Conservation (phyloP, 1,140 invertebrate species). For the Anadara kagoshimensis region DNA sequence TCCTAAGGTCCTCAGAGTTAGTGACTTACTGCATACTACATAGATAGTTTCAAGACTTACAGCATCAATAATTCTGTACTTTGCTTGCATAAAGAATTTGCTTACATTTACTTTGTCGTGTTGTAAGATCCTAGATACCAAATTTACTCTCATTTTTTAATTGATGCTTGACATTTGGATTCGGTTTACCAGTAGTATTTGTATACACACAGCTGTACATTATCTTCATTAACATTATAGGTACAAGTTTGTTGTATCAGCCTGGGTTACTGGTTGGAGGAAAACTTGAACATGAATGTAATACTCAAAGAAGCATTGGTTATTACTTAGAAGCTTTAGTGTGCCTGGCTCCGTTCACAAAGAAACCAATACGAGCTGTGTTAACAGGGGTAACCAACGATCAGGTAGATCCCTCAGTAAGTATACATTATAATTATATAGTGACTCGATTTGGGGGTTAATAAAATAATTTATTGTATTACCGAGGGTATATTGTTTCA, state of each 20-base stretch:
- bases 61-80: no score
- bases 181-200: no score
- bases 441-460: background rate
- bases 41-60: no score
- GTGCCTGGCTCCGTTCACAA: constrained; percentile 95
- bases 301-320: constrained; percentile 85
- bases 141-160: no score
- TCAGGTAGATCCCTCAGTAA: constrained; percentile 75
- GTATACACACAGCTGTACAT: no score
- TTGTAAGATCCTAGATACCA: no score
- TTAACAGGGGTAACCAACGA: constrained; percentile 94
- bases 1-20: no score
- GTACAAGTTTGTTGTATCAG: constrained; percentile 88
- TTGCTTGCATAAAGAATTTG: no score
- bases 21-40: no score
- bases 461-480: background rate
- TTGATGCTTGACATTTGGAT: no score
- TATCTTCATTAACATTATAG: constrained; percentile 59
- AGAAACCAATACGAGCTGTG: constrained; percentile 87
- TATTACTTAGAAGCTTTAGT: constrained; percentile 95
- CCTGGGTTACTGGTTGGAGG: constrained; percentile 94
- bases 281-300: constrained; percentile 90
- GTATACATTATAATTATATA: constrained; percentile 24
- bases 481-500: background rate
- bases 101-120: no score